A percentile compares a stretch with the other conserved stretches of the same genome.
phyloP scores from a whole-genome alignment of 1,140 invertebrate species.

The Odontomachus brunneus region DNA sequence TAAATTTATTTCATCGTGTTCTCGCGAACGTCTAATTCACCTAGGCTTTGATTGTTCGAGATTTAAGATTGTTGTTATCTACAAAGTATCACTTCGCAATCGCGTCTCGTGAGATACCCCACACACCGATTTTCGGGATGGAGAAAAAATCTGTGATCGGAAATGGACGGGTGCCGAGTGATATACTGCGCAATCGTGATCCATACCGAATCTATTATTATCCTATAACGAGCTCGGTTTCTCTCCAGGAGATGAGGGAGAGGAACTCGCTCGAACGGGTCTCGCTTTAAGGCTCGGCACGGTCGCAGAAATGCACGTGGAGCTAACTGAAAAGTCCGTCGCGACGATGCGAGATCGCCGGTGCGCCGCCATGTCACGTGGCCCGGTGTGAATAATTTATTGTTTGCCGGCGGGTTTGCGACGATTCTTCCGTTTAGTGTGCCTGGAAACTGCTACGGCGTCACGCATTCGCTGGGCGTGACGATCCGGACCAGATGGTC shows the following conservation, averaged over 20 bases:
- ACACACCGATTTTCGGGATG: too few relatives aligned
- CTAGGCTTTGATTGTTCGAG: too few relatives aligned
- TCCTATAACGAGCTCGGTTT: conserved; percentile 5
- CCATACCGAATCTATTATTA: conserved; percentile 13
- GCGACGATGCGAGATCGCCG: conserved; percentile 13
- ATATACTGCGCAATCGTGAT: background rate
- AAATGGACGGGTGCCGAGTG: background rate
- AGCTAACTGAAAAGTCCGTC: background rate
- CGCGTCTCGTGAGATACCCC: too few relatives aligned
- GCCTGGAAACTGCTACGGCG: conserved; percentile 29
- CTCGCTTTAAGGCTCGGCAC: background rate
- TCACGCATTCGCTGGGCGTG: conserved; percentile 39
- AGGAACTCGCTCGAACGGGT: background rate
- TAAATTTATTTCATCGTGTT: too few relatives aligned
- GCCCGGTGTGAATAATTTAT: conserved; percentile 46
- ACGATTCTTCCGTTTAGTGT: conserved; percentile 38
- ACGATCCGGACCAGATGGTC: conserved; percentile 56
- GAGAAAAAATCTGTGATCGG: background rate
- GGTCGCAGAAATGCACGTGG: conserved; percentile 24
- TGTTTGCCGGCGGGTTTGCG: conserved; percentile 10
- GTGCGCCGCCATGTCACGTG: conserved; percentile 20
- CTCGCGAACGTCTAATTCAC: too few relatives aligned
- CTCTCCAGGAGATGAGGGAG: background rate
- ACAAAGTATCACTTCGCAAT: too few relatives aligned
- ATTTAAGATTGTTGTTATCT: too few relatives aligned